Base-by-base conservation (phyloP, 2,113 vertebrate species). In the Pristiophorus japonicus region DNA sequence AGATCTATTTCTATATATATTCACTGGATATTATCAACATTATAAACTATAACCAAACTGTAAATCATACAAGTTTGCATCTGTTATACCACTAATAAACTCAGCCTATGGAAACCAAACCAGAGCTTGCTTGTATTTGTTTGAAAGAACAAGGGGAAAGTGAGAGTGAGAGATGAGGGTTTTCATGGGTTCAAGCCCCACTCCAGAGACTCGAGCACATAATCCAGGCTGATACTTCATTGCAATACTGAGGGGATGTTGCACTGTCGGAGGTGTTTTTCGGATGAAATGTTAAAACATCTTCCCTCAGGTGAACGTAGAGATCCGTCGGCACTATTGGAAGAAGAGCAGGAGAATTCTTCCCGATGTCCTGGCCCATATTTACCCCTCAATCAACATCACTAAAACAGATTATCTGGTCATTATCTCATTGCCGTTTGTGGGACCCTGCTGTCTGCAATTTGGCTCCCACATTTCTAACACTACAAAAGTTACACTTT, bases 1-100 rank as follows among this genome's bases (percentile, higher is more conserved):
- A 78, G 95, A 95, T 95, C 59, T 95, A 95, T 95, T 95, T 78
- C 70, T 59, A 78, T 95, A 84, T 78, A 95, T 78, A 78, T 78
- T 95, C 78, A 11, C 95, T 78, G 70, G 47, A 78, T 62, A 78
- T 75, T 95, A 95, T 78, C 95, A 51, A 59, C 95, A 78, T 95
- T 84, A 95, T 75, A 78, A 84, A 78, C 67, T 84, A 95, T 95
- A 78, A 84, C 70, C 70, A 78, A 59, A 59, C 47, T 95, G n/a
- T 78, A 95, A 95, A 70, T 95, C 78, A 75, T 84, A 55, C 95
- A 75, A 95, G 95, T 78, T 78, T 78, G 95, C 95, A 78, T 78
- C 78, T 84, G 88, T 92, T 63, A 92, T 63, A 92, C 59, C 62
- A 62, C 88, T 92, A 92, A 92, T 92, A 92, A 92, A 92, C 88